phyloP scores from a whole-genome alignment of 2,113 vertebrate species.

The Leucoraja erinaceus region DNA sequence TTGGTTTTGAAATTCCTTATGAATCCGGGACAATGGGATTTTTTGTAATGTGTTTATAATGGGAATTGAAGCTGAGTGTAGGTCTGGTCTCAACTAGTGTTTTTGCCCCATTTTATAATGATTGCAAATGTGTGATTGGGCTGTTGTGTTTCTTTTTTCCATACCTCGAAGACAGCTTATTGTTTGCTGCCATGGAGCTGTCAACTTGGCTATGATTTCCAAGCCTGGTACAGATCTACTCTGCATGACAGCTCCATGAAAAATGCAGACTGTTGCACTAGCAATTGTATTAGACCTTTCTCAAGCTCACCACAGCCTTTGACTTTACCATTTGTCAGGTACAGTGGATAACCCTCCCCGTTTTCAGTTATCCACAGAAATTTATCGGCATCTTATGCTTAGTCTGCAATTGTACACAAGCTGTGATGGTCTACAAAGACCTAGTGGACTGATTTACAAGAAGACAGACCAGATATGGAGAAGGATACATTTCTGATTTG shows the following conservation, averaged over 20 bases:
- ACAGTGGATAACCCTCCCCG: too few relatives aligned
- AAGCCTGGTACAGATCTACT: background rate
- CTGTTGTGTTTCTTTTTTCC: background rate
- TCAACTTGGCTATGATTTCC: background rate
- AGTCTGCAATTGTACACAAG: too few relatives aligned
- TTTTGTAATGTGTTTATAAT: background rate
- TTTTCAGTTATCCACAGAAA: too few relatives aligned
- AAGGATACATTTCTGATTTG: background rate
- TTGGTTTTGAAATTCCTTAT: background rate
- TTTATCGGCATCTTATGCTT: too few relatives aligned
- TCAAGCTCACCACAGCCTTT: too few relatives aligned
- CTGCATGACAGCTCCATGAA: too few relatives aligned
- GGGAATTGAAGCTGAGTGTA: background rate
- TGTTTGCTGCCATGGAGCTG: background rate
- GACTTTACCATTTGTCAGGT: too few relatives aligned
- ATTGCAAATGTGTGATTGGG: background rate
- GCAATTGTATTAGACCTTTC: too few relatives aligned
- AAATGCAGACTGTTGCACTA: too few relatives aligned
- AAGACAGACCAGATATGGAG: background rate
- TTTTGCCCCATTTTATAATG: background rate
- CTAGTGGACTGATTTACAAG: too few relatives aligned
- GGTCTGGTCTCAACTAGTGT: background rate
- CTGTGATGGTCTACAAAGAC: too few relatives aligned
- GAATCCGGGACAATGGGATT: too few relatives aligned
- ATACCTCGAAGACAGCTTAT: background rate